Conservation (phyloP, 1,140 invertebrate genomes). For the Drosophila orosa region DNA sequence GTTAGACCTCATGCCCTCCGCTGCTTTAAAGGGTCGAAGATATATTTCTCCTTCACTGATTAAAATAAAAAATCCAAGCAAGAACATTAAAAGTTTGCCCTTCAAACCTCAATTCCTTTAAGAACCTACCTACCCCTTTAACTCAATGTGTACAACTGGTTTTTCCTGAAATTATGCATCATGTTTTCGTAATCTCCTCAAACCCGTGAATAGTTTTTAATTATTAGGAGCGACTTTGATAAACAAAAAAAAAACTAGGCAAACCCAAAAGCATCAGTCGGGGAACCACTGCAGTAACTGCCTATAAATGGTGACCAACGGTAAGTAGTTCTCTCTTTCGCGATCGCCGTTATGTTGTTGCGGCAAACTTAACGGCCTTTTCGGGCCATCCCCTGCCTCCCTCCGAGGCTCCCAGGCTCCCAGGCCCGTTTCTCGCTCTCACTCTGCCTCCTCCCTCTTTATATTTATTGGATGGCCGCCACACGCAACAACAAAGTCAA, state of each 20-base stretch:
- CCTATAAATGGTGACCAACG: not conserved
- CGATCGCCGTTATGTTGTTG: constrained; percentile 34
- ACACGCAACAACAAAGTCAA: constrained; percentile 72
- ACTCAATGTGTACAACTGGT: not conserved
- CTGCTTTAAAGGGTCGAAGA: not conserved
- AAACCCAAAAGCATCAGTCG: not conserved
- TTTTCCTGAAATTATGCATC: constrained; percentile 7
- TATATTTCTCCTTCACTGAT: not conserved
- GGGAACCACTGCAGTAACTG: constrained; percentile 7
- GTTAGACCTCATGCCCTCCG: too few species aligned
- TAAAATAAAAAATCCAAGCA: not conserved
- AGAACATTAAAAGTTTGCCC: not conserved
- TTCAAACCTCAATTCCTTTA: not conserved
- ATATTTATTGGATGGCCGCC: constrained; percentile 42
- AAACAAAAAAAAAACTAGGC: not conserved
- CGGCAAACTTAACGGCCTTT: constrained; percentile 26
- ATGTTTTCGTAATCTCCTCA: not conserved
- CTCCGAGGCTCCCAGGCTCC: not conserved
- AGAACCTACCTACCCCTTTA: constrained; percentile 1
- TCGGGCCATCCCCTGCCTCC: not conserved
- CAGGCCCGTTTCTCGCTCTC: not conserved
- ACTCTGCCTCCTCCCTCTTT: constrained; percentile 15
- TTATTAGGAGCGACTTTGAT: not conserved
- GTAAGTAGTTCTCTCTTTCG: constrained; percentile 3
- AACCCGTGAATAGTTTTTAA: not conserved